Base-by-base conservation (phyloP, 2,888 invertebrate genomes). In the Atrina japonica region DNA sequence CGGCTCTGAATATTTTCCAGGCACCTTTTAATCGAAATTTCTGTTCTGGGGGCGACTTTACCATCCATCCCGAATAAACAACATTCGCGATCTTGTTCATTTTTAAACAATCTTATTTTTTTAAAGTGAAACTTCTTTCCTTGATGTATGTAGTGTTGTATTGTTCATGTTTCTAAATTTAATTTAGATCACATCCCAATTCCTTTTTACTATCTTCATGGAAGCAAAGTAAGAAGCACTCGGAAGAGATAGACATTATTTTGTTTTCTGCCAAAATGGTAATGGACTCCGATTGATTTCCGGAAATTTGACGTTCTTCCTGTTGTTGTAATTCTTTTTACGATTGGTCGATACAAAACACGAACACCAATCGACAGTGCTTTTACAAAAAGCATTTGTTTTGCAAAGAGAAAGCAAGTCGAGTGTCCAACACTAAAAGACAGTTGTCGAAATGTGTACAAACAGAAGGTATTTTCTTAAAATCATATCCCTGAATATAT, bases 21-120 rank as follows among this genome's bases (percentile, higher is more conserved):
- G 87, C 80, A 7, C 84, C 80, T 56, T 79, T 78, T 78, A 86
- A 73, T 5, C 67, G 61, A 35, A 82, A 81, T 77, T 95, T 93
- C 92, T 96, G 97, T 70, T 95, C 94, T 72, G 97, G 97, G 83
- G 97, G 97, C 71, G 97, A 97, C 93, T 98, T 98, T 74, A 95
- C 96, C 86, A 98, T 93, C 97, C 97, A 98, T 77, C 98, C 98
- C 92, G 85, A 83, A 76, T 85, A 84, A 45, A 86, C 84, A 30
- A 86, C 84, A 73, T 83, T 81, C 60, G 78, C 80, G 55, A 79
- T 78, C 58, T 78, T 77, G 73, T 83, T 83, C 80, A 85, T 83
- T 52, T 41, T 40, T 53, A 16, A 56, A 21, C 23, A 11, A 35
- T 23, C n/a, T n/a, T n/a, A n/a, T n/a, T n/a, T n/a, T n/a, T n/a